Evolutionary conservation across 1,140 invertebrate genomes (phyloP).

Genomic region (Drosophila guanche): DNA sequence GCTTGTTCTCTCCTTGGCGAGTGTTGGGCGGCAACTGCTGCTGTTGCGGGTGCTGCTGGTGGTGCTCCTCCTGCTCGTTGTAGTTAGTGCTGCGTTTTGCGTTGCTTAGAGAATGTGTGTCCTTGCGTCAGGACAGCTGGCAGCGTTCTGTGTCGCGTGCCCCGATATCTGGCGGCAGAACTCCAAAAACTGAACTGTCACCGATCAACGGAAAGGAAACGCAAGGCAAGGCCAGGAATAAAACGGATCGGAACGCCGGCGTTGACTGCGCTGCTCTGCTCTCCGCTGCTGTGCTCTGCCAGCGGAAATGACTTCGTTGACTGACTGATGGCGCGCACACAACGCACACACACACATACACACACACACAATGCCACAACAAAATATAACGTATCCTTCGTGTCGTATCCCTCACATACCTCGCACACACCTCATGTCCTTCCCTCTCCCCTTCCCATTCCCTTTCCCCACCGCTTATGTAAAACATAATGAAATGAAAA

Average conservation of each 20-base stretch:
- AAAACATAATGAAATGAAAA: constrained; percentile 71
- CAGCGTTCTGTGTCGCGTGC: constrained; percentile 83
- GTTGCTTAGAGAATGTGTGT: constrained; percentile 31
- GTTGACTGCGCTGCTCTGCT: constrained; percentile 9
- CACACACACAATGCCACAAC: constrained; percentile 14
- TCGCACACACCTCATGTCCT: too few species aligned
- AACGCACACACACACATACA: neutral
- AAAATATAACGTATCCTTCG: constrained; percentile 56
- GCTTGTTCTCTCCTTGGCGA: neutral
- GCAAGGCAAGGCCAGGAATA: too few species aligned
- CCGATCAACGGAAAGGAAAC: neutral
- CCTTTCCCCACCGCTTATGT: constrained; percentile 40
- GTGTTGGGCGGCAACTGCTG: constrained; percentile 28
- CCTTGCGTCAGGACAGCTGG: constrained; percentile 78
- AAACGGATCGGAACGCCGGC: constrained; percentile 14
- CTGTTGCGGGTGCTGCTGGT: neutral
- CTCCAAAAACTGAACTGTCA: constrained; percentile 5
- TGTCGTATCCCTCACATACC: constrained; percentile 14
- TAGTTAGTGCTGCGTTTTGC: neutral
- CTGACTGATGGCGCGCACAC: constrained; percentile 73
- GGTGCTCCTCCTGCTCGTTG: neutral
- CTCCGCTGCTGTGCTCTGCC: constrained; percentile 21
- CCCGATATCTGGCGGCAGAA: constrained; percentile 50
- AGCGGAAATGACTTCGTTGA: constrained; percentile 83
- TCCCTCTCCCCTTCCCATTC: constrained; percentile 14